Evolutionary conservation across 2,113 vertebrate genomes (phyloP).

Genomic region (Egretta garzetta): DNA sequence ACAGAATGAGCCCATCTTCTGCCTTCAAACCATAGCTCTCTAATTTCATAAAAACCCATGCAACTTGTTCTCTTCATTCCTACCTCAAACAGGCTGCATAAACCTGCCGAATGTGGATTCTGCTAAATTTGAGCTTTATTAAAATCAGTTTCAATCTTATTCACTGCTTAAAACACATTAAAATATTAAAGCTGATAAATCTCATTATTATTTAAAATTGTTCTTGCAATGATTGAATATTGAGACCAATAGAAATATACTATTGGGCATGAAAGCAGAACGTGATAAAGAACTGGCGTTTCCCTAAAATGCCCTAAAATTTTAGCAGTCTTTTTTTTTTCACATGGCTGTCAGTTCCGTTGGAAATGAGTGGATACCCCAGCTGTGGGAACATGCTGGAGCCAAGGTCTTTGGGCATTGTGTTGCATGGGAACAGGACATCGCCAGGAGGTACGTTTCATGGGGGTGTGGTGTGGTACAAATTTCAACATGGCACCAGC

Average conservation of each 20-base stretch:
- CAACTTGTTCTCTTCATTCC: background rate
- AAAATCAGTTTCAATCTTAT: background rate
- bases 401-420: background rate
- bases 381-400: background rate
- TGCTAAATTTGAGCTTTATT: background rate
- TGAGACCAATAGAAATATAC: background rate
- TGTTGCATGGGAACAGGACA: background rate
- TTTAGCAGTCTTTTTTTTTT: background rate
- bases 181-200: background rate
- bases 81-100: background rate
- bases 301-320: background rate
- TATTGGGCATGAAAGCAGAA: background rate
- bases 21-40: background rate
- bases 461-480: background rate
- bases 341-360: fast-evolving
- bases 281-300: background rate
- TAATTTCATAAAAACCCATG: background rate
- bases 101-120: background rate
- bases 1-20: background rate
- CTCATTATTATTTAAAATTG: background rate
- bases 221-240: background rate
- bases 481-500: background rate
- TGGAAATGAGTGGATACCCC: background rate
- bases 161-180: background rate
- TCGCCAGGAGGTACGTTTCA: background rate